A percentile compares a stretch with the other conserved stretches of the same genome.
Evolutionary conservation across 2,797 vertebrate genomes (phyloP).

Genomic region (Zonotrichia albicollis): DNA sequence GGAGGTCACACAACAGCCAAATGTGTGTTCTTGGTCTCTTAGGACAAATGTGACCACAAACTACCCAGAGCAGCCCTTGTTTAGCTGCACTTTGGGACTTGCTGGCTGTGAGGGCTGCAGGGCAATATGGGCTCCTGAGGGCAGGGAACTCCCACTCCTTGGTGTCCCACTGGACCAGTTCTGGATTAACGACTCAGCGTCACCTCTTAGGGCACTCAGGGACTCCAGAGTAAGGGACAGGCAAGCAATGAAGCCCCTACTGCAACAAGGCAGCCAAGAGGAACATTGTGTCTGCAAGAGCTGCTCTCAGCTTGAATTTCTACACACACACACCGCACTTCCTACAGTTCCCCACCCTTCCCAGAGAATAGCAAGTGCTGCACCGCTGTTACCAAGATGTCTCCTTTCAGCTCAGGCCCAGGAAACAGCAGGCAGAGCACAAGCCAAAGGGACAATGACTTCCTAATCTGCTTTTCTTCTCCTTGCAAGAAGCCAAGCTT

Average conservation of each 20-base stretch:
- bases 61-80: neutral
- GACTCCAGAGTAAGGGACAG: neutral
- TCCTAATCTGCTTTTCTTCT: neutral
- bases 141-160: no score
- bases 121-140: neutral
- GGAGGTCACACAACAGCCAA: neutral
- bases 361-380: neutral
- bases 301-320: neutral
- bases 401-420: neutral
- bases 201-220: no score
- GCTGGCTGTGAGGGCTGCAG: no score
- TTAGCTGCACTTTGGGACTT: no score
- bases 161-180: accelerated
- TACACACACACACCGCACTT: no score
- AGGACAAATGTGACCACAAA: accelerated
- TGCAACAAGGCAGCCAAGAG: no score
- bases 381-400: neutral
- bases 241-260: neutral
- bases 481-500: neutral
- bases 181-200: no score
- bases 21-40: neutral
- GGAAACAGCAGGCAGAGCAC: neutral
- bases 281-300: accelerated
- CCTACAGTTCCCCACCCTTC: neutral
- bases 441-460: neutral